phyloP scores from a whole-genome alignment of 2,797 vertebrate species.

The Rhinoraja longicauda region DNA sequence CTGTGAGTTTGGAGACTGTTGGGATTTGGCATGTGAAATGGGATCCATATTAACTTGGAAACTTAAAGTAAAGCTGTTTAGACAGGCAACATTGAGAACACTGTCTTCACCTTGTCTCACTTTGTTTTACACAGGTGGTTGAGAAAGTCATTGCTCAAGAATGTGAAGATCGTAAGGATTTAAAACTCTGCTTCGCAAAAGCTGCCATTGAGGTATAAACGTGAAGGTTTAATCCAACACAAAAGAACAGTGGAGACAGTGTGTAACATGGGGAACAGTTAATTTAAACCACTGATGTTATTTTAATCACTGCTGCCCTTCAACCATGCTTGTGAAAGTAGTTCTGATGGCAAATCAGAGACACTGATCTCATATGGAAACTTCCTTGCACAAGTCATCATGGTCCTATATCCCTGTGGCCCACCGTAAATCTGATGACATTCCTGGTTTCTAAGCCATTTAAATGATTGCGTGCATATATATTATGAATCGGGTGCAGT shows the following conservation, averaged over 20 bases:
- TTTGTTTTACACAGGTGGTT: constrained; percentile 7
- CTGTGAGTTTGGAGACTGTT: neutral
- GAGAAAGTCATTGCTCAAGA: neutral
- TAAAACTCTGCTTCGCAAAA: constrained; percentile 22
- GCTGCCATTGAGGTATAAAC: neutral
- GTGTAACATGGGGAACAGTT: neutral
- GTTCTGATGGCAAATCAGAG: neutral
- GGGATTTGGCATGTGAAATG: neutral
- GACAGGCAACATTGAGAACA: neutral
- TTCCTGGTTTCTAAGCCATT: neutral
- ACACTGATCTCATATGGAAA: neutral
- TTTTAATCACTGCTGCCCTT: neutral
- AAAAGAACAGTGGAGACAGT: neutral
- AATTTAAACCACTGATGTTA: neutral
- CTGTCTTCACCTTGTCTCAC: neutral
- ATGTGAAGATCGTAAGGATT: constrained; percentile 31
- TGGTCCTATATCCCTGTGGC: no score
- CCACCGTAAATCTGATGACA: neutral
- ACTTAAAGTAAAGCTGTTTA: neutral
- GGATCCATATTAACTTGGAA: neutral
- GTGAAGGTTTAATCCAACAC: neutral
- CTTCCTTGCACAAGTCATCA: neutral
- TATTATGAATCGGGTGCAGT: neutral
- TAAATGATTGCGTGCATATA: neutral
- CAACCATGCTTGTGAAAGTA: neutral